Conservation (phyloP, 2,888 invertebrate genomes). For the Ctena decussata region DNA sequence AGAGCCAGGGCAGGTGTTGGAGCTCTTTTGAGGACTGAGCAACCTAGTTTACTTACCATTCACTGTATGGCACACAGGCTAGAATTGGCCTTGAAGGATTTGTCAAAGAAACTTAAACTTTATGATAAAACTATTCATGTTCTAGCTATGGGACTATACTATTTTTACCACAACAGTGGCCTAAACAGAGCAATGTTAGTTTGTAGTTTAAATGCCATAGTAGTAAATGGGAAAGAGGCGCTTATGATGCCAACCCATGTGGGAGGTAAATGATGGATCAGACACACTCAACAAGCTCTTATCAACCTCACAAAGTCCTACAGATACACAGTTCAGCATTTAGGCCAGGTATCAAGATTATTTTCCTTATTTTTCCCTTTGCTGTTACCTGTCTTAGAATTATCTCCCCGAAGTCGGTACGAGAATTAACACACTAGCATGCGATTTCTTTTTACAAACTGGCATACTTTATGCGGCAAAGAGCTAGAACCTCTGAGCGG, state of each 20-base stretch:
- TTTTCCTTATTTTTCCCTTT: too few species aligned
- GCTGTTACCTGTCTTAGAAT: too few species aligned
- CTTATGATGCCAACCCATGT: constrained; percentile 34
- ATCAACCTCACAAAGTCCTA: constrained; percentile 27
- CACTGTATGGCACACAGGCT: constrained; percentile 54
- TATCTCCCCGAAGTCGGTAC: too few species aligned
- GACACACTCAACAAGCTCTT: too few species aligned
- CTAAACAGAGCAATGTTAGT: constrained; percentile 45
- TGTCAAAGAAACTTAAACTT: not conserved
- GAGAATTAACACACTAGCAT: too few species aligned
- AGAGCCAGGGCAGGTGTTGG: constrained; percentile 42
- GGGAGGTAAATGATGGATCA: constrained; percentile 44
- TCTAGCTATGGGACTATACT: constrained; percentile 3
- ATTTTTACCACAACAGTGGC: constrained; percentile 47
- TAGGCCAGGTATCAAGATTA: constrained; percentile 60
- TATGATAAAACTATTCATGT: constrained; percentile 12
- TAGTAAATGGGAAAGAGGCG: not conserved
- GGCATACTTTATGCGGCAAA: too few species aligned
- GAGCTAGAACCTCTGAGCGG: too few species aligned
- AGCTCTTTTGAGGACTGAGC: constrained; percentile 30
- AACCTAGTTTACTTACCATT: constrained; percentile 34
- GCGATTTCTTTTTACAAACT: too few species aligned
- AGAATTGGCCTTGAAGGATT: constrained; percentile 46
- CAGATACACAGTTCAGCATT: constrained; percentile 38
- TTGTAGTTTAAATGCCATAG: constrained; percentile 27